Base-by-base conservation (phyloP, 2,797 vertebrate genomes). In the Acanthopagrus latus region DNA sequence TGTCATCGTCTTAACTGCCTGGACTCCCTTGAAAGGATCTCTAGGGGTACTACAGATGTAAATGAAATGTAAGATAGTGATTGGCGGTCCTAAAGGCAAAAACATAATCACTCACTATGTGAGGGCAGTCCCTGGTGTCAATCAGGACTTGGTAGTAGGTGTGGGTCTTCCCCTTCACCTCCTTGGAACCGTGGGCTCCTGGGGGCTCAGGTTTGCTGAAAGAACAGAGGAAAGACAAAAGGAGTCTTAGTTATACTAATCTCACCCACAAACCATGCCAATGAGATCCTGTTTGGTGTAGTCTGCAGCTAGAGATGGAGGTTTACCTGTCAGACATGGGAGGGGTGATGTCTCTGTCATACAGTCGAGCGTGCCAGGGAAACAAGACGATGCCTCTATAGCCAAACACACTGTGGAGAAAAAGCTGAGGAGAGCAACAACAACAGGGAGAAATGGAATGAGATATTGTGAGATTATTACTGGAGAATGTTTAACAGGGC, bases 81-180 rank as follows among this genome's bases (percentile, higher is more conserved):
- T 21, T 57, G 12, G 11, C 51, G 33, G 11, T 44, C 52, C 12
- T 44, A 20, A 17, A 25, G 7, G 3, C 14, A 33, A 58, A 10
- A 3, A 51, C 16, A 29, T 1, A 44, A 14, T 29, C 25, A 74
- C 98, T 96, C 95, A 99, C 98, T 95, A 99, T 99, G 89, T 99
- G 98, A 29, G 98, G 98, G 55, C 98, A 99, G 90, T 99, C 98
- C 56, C 98, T 95, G 59, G 97, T 97, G 90, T 99, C 98, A 71
- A 99, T 99, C 84, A 99, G 91, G 91, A 99, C 98, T 85, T 99
- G 98, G 87, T 99, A 99, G 92, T 99, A 99, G 41, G 97, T 99
- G 66, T 99, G 98, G 10, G 97, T 99, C 93, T 99, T 98, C 68
- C 98, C 97, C 91, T 98, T 99, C 75, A 99, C 97, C 89, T 99